Conservation (phyloP, 2,797 vertebrate genomes). For the Tangara arthus region DNA sequence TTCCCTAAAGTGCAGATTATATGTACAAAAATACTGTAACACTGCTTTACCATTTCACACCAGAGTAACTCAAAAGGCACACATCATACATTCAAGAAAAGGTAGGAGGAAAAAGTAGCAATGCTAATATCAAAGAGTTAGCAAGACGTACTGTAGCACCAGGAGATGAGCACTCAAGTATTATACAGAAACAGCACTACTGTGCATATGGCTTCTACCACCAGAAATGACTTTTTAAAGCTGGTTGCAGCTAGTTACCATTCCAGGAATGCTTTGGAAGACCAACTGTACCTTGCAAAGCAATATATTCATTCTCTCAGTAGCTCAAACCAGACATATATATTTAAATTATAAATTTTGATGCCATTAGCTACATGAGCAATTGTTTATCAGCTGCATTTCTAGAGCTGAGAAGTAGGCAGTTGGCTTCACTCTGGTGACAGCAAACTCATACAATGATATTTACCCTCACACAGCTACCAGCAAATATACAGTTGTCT, state of each 20-base stretch:
- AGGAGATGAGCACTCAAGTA: constrained; percentile 55
- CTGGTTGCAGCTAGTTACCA: constrained; percentile 36
- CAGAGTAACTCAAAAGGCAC: constrained; percentile 84
- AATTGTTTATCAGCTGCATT: background rate
- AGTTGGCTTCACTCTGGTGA: background rate
- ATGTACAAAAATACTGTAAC: constrained; percentile 85
- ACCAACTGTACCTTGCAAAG: constrained; percentile 64
- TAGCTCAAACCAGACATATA: background rate
- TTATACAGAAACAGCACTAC: constrained; percentile 50
- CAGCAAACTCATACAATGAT: background rate
- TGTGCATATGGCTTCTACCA: constrained; percentile 73
- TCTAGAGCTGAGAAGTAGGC: background rate
- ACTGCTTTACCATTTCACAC: constrained; percentile 78
- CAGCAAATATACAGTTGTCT: background rate
- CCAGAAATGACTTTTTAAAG: constrained; percentile 34
- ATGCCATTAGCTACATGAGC: constrained; percentile 5
- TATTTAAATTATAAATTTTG: background rate
- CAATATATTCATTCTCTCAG: constrained; percentile 12
- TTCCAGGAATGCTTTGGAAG: constrained; percentile 54
- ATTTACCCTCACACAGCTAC: background rate
- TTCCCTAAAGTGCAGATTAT: constrained; percentile 87
- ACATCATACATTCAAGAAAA: constrained; percentile 79
- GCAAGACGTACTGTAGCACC: constrained; percentile 68
- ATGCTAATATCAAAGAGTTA: constrained; percentile 39
- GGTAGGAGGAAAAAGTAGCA: constrained; percentile 68